Conservation (phyloP, 2,888 invertebrate species). For the Chironomus riparius region DNA sequence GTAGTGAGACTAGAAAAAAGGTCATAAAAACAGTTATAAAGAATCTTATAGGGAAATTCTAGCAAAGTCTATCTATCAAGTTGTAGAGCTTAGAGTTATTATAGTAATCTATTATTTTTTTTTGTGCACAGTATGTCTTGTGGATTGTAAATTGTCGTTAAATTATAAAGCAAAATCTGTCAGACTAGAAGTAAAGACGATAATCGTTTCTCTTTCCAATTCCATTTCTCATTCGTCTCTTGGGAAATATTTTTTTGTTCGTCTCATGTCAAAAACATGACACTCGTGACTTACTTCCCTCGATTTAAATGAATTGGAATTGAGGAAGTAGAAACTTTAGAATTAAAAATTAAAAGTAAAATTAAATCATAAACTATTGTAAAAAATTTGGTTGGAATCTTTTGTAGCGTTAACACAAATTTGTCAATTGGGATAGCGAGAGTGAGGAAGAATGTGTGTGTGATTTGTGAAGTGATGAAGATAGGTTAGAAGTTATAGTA, state of each 20-base stretch:
- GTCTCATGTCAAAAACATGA: too few species aligned
- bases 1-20: conserved; percentile 19
- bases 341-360: conserved; percentile 20
- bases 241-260: too few species aligned
- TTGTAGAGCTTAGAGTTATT: neutral
- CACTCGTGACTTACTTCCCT: too few species aligned
- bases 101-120: conserved; percentile 7
- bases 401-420: conserved; percentile 18
- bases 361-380: conserved; percentile 22
- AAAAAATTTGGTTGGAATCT: conserved; percentile 24
- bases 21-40: neutral
- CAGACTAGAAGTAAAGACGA: neutral
- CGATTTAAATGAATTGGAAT: neutral
- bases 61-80: neutral
- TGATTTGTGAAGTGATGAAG: neutral
- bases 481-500: neutral
- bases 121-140: neutral
- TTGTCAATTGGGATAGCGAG: neutral
- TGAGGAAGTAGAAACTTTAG: neutral
- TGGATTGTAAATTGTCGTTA: too few species aligned
- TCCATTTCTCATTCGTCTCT: too few species aligned
- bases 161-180: neutral
- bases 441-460: neutral
- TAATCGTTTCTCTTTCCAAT: neutral
- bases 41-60: neutral